Percentiles rank a stretch among this genome's conserved stretches.
Evolutionary conservation across 2,797 vertebrate genomes (phyloP).

Genomic region (Syndactyla subalaris): DNA sequence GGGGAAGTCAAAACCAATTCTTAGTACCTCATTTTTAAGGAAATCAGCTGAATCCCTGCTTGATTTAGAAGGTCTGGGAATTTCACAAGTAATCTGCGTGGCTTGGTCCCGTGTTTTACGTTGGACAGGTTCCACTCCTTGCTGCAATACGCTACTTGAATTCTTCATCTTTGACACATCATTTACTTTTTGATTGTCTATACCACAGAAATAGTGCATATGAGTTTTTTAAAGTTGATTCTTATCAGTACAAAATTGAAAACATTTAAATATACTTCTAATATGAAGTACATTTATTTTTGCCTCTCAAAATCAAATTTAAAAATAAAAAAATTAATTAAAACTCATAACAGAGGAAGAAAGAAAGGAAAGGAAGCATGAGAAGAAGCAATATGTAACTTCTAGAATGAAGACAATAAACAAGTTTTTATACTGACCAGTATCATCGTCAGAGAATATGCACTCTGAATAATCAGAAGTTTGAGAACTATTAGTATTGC

Average conservation of each 20-base stretch:
- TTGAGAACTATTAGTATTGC: background rate
- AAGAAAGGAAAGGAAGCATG: background rate
- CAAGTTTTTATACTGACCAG: background rate
- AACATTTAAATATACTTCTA: background rate
- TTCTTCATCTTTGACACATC: conserved; percentile 55
- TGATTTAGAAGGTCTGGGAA: conserved; percentile 15
- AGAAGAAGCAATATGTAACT: background rate
- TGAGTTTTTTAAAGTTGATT: background rate
- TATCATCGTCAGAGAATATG: background rate
- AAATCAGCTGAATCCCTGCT: conserved; percentile 45
- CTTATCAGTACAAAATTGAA: background rate
- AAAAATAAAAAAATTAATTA: background rate
- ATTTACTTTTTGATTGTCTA: conserved; percentile 71
- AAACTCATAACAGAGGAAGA: background rate
- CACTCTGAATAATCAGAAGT: background rate
- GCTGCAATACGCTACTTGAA: background rate
- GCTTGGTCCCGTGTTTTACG: conserved; percentile 67
- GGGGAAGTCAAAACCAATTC: background rate
- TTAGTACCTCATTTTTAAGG: conserved; percentile 84
- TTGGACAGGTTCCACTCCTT: background rate
- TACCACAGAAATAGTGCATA: background rate
- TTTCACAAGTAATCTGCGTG: conserved; percentile 83
- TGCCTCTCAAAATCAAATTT: background rate
- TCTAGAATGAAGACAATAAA: background rate
- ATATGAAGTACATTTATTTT: background rate